Base-by-base conservation (phyloP, 2,113 vertebrate genomes). In the Seriola quinqueradiata region DNA sequence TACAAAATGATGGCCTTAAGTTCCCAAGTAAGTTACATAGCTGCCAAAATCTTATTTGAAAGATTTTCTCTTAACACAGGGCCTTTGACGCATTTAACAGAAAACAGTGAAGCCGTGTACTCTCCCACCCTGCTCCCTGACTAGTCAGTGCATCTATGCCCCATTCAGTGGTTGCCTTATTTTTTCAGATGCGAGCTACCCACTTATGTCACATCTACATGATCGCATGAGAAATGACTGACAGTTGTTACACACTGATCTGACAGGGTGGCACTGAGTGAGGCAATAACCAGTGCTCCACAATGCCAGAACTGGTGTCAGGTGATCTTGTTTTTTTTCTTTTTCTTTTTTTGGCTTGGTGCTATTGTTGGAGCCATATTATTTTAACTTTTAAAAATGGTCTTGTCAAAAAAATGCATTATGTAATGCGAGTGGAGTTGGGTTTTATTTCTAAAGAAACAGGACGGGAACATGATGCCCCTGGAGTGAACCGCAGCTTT, bases 141-240 rank as follows among this genome's bases (percentile, higher is more conserved):
- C 75, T 42, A 40, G 32, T 70, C 54, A 63, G 76, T 70, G 66
- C 19, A 8, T 68, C 55, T 46, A 36, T 4, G 3, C 10, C 68
- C 11, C 44, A 54, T 69, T 85, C 61, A 44, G 44, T 34, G n/a
- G 12, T 83, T 75, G 77, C 73, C 74, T 78, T 57, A 70, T 76
- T 76, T 75, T 73, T 71, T 71, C 74, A 81, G 75, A 64, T 38
- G 50, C 32, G 0, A 66, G 64, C 50, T 66, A 32, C 73, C 69
- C 65, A 60, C 79, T 87, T 58, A 73, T 83, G 82, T 79, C 80
- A 72, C 57, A 23, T 79, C 63, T 68, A 34, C 75, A 77, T 81
- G 75, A 84, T 82, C 44, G 72, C 71, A 82, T 64, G 79, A 87
- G 81, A 42, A 76, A 67, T 90, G 90, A 92, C 65, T 89, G 90